Percentiles rank a stretch among this genome's conserved stretches.
phyloP scores from a whole-genome alignment of 2,888 invertebrate species.

The Entomobrya proxima region DNA sequence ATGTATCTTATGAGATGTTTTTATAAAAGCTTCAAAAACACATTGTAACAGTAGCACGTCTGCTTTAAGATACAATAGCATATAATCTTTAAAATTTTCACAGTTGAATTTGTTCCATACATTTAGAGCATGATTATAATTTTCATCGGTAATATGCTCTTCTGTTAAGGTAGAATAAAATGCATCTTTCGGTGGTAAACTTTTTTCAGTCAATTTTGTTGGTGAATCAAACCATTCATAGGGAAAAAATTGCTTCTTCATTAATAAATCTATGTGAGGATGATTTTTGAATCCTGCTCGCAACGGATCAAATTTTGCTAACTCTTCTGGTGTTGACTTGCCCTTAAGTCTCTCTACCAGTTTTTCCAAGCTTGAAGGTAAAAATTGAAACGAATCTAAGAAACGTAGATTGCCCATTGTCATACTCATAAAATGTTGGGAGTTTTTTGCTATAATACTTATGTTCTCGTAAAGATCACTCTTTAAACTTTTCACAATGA shows the following conservation, averaged over 20 bases:
- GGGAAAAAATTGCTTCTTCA: not conserved
- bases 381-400: conserved; percentile 20
- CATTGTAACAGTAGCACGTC: not conserved
- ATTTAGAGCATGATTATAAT: not conserved
- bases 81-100: not conserved
- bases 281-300: not conserved
- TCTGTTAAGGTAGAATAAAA: not conserved
- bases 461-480: not conserved
- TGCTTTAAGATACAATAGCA: not conserved
- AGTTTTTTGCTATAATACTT: conserved; percentile 3
- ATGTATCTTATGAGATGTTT: not conserved
- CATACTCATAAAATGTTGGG: conserved; percentile 13
- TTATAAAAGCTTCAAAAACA: conserved; percentile 8
- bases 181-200: not conserved
- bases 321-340: not conserved
- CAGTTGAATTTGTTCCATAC: not conserved
- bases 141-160: not conserved
- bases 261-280: not conserved
- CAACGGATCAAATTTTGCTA: not conserved
- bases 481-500: not conserved
- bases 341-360: not conserved
- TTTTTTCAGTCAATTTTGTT: not conserved
- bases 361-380: not conserved
- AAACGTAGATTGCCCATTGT: not conserved
- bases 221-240: not conserved